phyloP scores from a whole-genome alignment of 1,140 invertebrate genomes.

The Brachionus angularis region DNA sequence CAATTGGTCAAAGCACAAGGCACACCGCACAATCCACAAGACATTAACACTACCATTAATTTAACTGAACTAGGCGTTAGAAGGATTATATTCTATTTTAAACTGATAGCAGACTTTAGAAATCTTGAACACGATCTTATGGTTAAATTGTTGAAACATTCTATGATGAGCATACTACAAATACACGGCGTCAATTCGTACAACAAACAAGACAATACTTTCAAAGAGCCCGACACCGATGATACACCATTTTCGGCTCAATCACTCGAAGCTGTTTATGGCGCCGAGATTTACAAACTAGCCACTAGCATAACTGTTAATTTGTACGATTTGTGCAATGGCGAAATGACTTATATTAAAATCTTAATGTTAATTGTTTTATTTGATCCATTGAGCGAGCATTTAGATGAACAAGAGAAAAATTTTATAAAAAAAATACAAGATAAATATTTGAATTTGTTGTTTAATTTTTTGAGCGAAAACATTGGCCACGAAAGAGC shows the following conservation, averaged over 20 bases:
- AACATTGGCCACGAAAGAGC: neutral
- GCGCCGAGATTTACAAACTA: neutral
- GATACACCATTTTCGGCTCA: conserved; percentile 30
- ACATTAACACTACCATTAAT: conserved; percentile 35
- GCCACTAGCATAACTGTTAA: conserved; percentile 3
- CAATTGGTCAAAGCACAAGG: conserved; percentile 39
- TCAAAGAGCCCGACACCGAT: conserved; percentile 34
- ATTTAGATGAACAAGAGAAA: neutral
- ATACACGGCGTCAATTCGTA: conserved; percentile 37
- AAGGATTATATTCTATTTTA: conserved; percentile 42
- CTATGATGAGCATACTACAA: conserved; percentile 43
- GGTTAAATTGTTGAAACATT: conserved; percentile 37
- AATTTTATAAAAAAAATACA: conserved; percentile 7
- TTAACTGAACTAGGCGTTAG: conserved; percentile 34
- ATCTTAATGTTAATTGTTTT: conserved; percentile 21
- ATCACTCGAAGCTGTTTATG: conserved; percentile 27
- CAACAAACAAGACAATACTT: conserved; percentile 24
- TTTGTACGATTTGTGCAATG: conserved; percentile 34
- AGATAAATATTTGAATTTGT: conserved; percentile 26
- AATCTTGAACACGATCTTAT: conserved; percentile 38
- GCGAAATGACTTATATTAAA: conserved; percentile 27
- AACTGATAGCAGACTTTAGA: conserved; percentile 36
- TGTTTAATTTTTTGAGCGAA: conserved; percentile 9
- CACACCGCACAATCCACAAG: neutral
- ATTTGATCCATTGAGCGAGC: conserved; percentile 28